Percentiles rank a stretch among this genome's conserved stretches.
Evolutionary conservation across 2,888 invertebrate genomes (phyloP).

Genomic region (Didymodactylos carnosus): DNA sequence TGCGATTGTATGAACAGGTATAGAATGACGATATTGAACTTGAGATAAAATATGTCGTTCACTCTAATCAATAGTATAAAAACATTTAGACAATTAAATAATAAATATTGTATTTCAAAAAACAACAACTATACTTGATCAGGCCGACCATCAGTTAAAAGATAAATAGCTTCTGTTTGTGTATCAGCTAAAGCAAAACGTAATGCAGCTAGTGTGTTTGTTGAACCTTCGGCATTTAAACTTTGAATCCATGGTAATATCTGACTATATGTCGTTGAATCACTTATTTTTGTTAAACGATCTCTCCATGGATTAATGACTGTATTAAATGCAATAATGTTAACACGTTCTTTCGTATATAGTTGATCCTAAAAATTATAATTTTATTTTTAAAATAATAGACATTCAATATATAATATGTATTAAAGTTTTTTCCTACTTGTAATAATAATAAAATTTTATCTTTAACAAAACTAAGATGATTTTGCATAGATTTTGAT

Average conservation of each 20-base stretch:
- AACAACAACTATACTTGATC: constrained; percentile 25
- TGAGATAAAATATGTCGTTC: constrained; percentile 27
- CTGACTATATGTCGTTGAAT: constrained; percentile 25
- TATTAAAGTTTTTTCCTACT: constrained; percentile 18
- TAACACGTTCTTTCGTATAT: constrained; percentile 31
- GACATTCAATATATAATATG: background rate
- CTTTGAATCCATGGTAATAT: constrained; percentile 27
- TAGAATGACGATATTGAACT: constrained; percentile 27
- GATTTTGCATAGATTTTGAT: constrained; percentile 31
- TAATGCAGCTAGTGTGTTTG: constrained; percentile 31
- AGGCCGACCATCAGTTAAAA: constrained; percentile 33
- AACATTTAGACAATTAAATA: background rate
- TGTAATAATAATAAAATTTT: constrained; percentile 31
- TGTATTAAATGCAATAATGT: constrained; percentile 29
- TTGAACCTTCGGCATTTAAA: constrained; percentile 30
- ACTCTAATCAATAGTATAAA: background rate
- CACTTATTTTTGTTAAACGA: constrained; percentile 28
- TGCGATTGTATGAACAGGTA: constrained; percentile 33
- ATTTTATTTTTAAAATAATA: background rate
- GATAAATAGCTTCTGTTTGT: constrained; percentile 31
- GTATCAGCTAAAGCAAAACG: constrained; percentile 29
- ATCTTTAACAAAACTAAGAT: constrained; percentile 32
- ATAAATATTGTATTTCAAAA: background rate
- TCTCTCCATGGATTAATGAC: constrained; percentile 28
- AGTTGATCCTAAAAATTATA: constrained; percentile 31